A percentile compares a stretch with the other conserved stretches of the same genome.
These are phyloP conservation scores for Coenobita brevimanus DNA, from an alignment of 1,140 invertebrate genomes.

Conservation along the genomic window DNA sequence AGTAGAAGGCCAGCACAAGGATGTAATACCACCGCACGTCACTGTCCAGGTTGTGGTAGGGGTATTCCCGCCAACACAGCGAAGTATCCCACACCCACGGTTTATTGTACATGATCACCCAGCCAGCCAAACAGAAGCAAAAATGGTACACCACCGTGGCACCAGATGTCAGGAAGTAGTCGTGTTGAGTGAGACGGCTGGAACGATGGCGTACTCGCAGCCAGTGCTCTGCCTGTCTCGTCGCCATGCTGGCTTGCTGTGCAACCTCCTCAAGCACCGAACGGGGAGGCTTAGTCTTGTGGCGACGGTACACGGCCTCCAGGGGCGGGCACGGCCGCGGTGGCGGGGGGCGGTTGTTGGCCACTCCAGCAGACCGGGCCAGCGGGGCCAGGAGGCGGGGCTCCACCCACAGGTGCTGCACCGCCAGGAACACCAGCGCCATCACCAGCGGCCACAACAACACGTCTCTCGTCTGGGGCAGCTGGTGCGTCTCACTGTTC, in stretches of 20 bases:
- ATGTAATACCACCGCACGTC: conserved; percentile 79
- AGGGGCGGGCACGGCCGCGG: conserved; percentile 3
- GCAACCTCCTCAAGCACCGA: conserved; percentile 75
- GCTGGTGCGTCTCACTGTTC: conserved; percentile 83
- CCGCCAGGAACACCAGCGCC: background rate
- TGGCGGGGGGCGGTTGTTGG: background rate
- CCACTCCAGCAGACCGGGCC: background rate
- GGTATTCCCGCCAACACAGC: conserved; percentile 87
- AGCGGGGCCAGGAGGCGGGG: conserved; percentile 23
- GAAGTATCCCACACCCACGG: conserved; percentile 95
- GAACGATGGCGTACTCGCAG: conserved; percentile 80
- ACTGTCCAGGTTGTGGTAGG: conserved; percentile 72
- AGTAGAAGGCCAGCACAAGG: conserved; percentile 89
- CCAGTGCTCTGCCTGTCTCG: conserved; percentile 93
- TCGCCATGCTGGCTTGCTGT: conserved; percentile 89
- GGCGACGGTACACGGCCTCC: background rate
- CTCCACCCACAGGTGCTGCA: conserved; percentile 9
- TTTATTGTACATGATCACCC: conserved; percentile 91
- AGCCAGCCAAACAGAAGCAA: conserved; percentile 86
- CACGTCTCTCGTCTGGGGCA: conserved; percentile 87
- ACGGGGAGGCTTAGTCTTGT: background rate
- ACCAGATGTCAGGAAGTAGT: conserved; percentile 51
- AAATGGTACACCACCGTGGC: conserved; percentile 90
- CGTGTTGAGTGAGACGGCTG: background rate
- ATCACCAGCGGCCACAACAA: conserved; percentile 63